Conservation (phyloP, 1,140 invertebrate species). For the Himalopsyche phryganea region DNA sequence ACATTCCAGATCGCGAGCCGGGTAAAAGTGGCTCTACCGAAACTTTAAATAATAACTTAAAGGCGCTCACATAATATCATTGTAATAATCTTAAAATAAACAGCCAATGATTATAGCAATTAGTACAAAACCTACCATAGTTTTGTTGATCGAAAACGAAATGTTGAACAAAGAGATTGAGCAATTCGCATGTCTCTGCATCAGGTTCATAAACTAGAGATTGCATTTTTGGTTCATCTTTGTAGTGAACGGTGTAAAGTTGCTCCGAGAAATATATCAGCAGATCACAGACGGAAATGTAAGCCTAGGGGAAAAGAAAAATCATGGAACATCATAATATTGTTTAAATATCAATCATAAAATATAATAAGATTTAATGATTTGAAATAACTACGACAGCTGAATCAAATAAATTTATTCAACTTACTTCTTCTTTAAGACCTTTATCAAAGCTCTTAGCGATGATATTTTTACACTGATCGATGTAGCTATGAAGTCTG, state of each 20-base stretch:
- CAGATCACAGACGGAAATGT: slow-evolving; percentile 91
- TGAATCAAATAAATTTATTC: no score
- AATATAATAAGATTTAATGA: no score
- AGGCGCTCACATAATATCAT: no score
- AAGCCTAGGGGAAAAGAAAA: slow-evolving; percentile 72
- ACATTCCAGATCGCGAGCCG: no score
- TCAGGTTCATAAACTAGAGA: slow-evolving; percentile 82
- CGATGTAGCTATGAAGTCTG: slow-evolving; percentile 71
- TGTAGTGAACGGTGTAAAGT: slow-evolving; percentile 54
- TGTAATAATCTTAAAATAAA: not conserved
- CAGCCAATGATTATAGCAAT: not conserved
- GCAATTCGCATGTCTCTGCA: slow-evolving; percentile 70
- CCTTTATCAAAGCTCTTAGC: slow-evolving; percentile 50
- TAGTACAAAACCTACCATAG: slow-evolving; percentile 57
- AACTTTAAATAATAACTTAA: no score
- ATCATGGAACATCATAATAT: no score
- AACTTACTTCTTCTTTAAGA: slow-evolving; percentile 55
- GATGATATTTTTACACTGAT: slow-evolving; percentile 68
- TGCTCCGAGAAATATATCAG: slow-evolving; percentile 94
- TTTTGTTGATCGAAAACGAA: slow-evolving; percentile 91
- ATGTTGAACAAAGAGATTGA: slow-evolving; percentile 88
- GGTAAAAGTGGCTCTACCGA: no score
- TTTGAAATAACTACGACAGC: no score
- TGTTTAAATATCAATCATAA: no score
- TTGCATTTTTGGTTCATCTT: slow-evolving; percentile 59